Evolutionary conservation across 1,140 invertebrate genomes (phyloP), one percentile per base, ranked within the genome.

Genomic region (Drosophila ambigua): DNA sequence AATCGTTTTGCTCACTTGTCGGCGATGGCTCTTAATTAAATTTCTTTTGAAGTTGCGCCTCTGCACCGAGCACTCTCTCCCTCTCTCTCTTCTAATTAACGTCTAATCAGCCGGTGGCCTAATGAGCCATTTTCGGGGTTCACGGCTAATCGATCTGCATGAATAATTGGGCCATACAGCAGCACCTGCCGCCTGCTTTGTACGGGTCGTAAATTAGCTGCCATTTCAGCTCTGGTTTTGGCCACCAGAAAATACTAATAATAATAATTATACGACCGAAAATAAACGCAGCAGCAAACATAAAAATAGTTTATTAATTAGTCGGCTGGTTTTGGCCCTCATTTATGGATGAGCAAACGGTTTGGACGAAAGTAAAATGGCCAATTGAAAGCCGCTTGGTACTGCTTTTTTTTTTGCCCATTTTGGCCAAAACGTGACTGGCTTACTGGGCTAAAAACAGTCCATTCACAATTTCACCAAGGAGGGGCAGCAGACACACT

Each of bases 241-340:
- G 9, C 35, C 23, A 45, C 13, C 26, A 43, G n/a, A 31, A 65
- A 53, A 51, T 64, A 59, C 55, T 81, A 73, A 82, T 82, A 67
- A 60, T 45, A 66, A 71, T 75, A 74, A 66, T 75, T 83, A 57
- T 49, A 35, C 16, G 26, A 43, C 35, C 64, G 35, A 69, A 69
- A 69, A 69, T 69, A 69, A 69, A 50, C 51, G 68, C 66, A 49
- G 55, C 54, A 46, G 67, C 55, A 72, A 72, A 66, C 68, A 72
- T 48, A 72, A 72, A 72, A 72, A 78, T 49, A 76, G 72, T 77
- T 83, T 84, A 83, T 84, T 84, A 83, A 84, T 84, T 73, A 72
- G 55, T 72, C 72, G 61, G 41, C n/a, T 31, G 63, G 16, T 15
- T 41, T 72, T 41, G 48, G 66, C 31, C 11, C 54, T 41, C 66